These are phyloP conservation scores for Spatulosminthurus flaviceps DNA, from an alignment of 2,888 invertebrate species.

Conservation along the genomic window DNA sequence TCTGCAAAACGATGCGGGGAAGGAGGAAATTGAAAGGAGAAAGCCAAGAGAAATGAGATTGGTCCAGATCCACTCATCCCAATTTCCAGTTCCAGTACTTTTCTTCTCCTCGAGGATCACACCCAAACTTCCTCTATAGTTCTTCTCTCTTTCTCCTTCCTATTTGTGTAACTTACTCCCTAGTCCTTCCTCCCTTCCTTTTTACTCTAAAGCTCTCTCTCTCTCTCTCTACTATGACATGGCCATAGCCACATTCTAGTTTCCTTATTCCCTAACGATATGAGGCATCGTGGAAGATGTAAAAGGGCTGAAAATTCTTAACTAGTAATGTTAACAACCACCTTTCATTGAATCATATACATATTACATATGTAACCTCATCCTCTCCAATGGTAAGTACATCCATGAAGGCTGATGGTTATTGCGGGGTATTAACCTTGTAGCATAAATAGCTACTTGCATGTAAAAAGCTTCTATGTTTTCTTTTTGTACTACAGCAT, in stretches of 20 bases:
- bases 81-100: constrained; percentile 28
- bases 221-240: background rate
- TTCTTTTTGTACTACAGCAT: too few species aligned
- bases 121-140: constrained; percentile 1
- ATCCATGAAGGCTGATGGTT: background rate
- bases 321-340: too few species aligned
- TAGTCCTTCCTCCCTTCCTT: background rate
- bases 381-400: too few species aligned
- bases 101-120: constrained; percentile 24
- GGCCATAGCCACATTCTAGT: too few species aligned
- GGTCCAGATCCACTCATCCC: constrained; percentile 49
- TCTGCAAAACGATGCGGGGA: constrained; percentile 59
- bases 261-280: too few species aligned
- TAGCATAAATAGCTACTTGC: too few species aligned
- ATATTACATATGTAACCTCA: too few species aligned
- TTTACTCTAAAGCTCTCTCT: constrained; percentile 1
- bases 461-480: too few species aligned
- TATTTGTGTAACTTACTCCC: background rate
- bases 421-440: background rate
- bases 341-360: too few species aligned
- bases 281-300: too few species aligned
- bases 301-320: too few species aligned
- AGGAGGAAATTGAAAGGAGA: constrained; percentile 57
- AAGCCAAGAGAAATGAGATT: constrained; percentile 57
- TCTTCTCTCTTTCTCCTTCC: constrained; percentile 51